Conservation (phyloP, 2,888 invertebrate species). For the Heliconius cydno region DNA sequence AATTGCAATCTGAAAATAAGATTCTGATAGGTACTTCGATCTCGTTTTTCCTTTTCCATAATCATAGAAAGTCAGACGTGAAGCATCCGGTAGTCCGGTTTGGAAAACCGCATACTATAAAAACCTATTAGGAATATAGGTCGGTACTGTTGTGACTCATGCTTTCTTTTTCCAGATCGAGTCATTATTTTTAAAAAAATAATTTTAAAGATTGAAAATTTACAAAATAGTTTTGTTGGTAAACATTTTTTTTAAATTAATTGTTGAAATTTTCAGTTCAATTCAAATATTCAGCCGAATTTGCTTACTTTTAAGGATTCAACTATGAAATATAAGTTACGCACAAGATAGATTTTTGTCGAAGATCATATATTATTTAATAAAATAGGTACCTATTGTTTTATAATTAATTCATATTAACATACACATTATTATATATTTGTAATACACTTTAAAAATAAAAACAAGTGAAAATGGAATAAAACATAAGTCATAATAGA, state of each 20-base stretch:
- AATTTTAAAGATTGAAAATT: not conserved
- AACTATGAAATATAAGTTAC: no score
- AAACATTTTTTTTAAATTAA: not conserved
- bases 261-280: no score
- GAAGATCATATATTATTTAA: no score
- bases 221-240: not conserved
- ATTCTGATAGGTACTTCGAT: conserved; percentile 27
- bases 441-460: not conserved
- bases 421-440: not conserved
- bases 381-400: not conserved
- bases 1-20: conserved; percentile 32
- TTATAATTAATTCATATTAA: not conserved
- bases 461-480: no score
- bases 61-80: conserved; percentile 42
- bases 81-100: conserved; percentile 43
- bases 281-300: no score
- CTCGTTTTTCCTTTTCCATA: conserved; percentile 44
- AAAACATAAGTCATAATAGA: no score
- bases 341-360: no score
- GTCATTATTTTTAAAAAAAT: not conserved
- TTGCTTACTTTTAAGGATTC: no score
- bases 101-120: conserved; percentile 41
- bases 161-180: conserved; percentile 27
- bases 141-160: conserved; percentile 25
- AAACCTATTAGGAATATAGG: conserved; percentile 42